Conservation (phyloP, 2,888 invertebrate species). For the Conops quadrifasciatus region DNA sequence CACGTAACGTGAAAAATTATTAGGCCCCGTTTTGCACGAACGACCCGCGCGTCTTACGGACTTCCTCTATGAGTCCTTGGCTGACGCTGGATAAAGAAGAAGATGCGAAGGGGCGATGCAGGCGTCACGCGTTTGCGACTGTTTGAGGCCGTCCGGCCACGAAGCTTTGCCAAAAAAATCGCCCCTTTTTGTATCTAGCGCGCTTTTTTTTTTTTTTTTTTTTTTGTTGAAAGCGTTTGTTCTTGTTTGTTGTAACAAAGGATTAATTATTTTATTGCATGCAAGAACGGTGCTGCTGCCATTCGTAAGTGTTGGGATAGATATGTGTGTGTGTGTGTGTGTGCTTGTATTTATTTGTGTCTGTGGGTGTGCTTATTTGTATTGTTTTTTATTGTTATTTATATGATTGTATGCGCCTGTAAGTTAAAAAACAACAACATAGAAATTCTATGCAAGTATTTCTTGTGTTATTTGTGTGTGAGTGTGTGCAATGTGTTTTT, state of each 20-base stretch:
- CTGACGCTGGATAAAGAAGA: background rate
- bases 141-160: background rate
- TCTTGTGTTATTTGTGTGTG: conserved; percentile 11
- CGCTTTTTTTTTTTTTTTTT: background rate
- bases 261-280: conserved; percentile 34
- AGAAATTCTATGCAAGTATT: too few relatives aligned
- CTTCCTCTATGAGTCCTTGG: background rate
- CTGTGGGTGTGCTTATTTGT: too few relatives aligned
- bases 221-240: background rate
- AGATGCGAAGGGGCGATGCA: too few relatives aligned
- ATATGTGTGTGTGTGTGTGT: conserved; percentile 9
- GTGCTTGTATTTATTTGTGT: background rate
- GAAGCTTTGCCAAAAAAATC: background rate
- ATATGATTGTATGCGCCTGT: too few relatives aligned
- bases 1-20: background rate
- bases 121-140: too few relatives aligned
- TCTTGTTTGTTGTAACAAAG: conserved; percentile 19
- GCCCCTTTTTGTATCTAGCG: background rate
- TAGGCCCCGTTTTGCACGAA: too few relatives aligned
- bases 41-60: background rate
- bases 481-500: background rate
- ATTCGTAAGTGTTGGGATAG: background rate
- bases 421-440: too few relatives aligned
- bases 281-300: background rate
- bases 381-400: too few relatives aligned